These are phyloP conservation scores for Morone saxatilis DNA, from an alignment of 2,113 vertebrate genomes.

Conservation along the genomic window DNA sequence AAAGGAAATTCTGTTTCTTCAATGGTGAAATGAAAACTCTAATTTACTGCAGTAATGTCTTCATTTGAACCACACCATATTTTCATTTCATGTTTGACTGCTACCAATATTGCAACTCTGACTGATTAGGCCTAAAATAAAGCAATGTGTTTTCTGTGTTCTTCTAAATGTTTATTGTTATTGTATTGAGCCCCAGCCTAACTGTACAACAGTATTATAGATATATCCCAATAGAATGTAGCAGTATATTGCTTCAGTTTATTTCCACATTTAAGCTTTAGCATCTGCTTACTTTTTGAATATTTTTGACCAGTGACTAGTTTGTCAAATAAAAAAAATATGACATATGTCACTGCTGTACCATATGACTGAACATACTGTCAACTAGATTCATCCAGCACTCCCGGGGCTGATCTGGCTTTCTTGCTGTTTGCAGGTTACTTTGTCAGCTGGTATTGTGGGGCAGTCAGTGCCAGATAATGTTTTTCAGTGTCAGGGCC, in stretches of 20 bases:
- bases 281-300: background rate
- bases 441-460: no score
- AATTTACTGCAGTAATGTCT: slow-evolving; percentile 23
- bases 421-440: no score
- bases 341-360: no score
- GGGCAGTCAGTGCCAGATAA: no score
- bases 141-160: background rate
- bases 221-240: background rate
- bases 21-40: background rate
- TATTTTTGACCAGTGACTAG: no score
- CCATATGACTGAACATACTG: no score
- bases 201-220: background rate
- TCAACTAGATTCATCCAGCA: no score
- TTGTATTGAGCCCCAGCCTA: background rate
- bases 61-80: background rate
- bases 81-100: slow-evolving; percentile 1
- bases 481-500: no score
- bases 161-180: background rate
- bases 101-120: background rate
- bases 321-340: no score
- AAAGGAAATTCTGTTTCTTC: background rate
- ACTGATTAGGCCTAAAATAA: background rate
- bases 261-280: background rate
- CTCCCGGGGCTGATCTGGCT: no score
- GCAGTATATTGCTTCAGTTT: background rate